Conservation (phyloP, 2,888 invertebrate genomes). For the Tenthredo distinguenda region DNA sequence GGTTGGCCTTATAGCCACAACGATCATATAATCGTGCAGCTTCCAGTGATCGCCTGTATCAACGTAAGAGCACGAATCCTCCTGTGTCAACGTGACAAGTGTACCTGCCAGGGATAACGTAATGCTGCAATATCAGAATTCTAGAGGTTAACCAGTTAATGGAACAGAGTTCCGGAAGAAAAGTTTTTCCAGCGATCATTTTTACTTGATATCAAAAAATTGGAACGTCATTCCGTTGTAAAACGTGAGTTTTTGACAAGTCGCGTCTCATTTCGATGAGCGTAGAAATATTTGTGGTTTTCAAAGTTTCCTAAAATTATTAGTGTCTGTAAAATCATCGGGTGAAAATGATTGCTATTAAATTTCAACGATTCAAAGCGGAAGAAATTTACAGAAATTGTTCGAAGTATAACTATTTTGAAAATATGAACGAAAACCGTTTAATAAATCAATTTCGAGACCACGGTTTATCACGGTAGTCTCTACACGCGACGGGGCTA, state of each 20-base stretch:
- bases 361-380: too few species aligned
- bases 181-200: not conserved
- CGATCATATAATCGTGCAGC: not conserved
- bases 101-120: not conserved
- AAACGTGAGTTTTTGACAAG: not conserved
- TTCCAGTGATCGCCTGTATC: not conserved
- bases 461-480: not conserved
- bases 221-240: not conserved
- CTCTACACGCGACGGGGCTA: not conserved
- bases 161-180: not conserved
- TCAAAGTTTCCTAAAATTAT: too few species aligned
- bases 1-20: not conserved
- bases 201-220: not conserved
- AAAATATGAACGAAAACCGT: not conserved
- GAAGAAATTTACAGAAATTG: not conserved
- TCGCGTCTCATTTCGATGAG: not conserved
- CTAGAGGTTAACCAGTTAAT: not conserved
- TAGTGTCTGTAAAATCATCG: too few species aligned
- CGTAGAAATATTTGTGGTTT: not conserved
- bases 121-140: not conserved
- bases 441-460: not conserved
- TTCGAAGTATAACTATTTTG: not conserved
- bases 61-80: not conserved
- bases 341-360: too few species aligned
- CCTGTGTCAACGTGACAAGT: not conserved